Base-by-base conservation (phyloP, 2,113 vertebrate genomes). In the Otus sunia region DNA sequence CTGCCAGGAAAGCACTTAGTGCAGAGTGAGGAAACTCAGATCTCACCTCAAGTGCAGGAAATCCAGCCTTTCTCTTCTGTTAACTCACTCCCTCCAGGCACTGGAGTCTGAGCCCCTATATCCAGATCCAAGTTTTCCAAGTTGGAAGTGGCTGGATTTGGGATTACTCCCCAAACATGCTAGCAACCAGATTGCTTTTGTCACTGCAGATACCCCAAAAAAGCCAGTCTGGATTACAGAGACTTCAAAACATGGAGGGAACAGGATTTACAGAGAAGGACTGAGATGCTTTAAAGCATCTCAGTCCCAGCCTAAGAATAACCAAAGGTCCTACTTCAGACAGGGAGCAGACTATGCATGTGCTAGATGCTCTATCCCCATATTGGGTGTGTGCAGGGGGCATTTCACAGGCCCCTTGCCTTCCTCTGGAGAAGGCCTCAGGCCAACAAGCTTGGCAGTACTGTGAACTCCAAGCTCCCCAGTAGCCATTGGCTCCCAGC, bases 101-200 rank as follows among this genome's bases (percentile, higher is more conserved):
- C 72, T 55, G 84, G 12, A 37, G 34, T 39, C 32, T 12, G 12
- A 84, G 73, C 3, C 6, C 18, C 49, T 26, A 7, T 9, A 11
- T 29, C 43, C 66, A n/a, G 9, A 56, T 60, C 45, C 39, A 64
- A 78, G 4, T 7, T 53, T 53, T 25, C 17, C 23, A 9, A 23
- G 10, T 2, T 55, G 43, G 22, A 47, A 83, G 75, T 15, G 27
- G 25, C 1, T 26, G 2, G 11, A 64, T 83, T 41, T n/a, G 80
- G 58, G 58, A 60, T 80, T 72, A 32, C 20, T 93, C 76, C 29
- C 39, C 30, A 89, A 89, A 75, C 1, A 6, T 16, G 66, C 43
- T 0, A 49, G 34, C 34, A 88, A 37, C 2, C 50, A 62, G 45
- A 21, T 0, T 15, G 18, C 6, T 27, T 22, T 52, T 55, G 39